A percentile compares a stretch with the other conserved stretches of the same genome.
Evolutionary conservation across 2,113 vertebrate species (phyloP).

Genomic region (Stictonetta naevosa): DNA sequence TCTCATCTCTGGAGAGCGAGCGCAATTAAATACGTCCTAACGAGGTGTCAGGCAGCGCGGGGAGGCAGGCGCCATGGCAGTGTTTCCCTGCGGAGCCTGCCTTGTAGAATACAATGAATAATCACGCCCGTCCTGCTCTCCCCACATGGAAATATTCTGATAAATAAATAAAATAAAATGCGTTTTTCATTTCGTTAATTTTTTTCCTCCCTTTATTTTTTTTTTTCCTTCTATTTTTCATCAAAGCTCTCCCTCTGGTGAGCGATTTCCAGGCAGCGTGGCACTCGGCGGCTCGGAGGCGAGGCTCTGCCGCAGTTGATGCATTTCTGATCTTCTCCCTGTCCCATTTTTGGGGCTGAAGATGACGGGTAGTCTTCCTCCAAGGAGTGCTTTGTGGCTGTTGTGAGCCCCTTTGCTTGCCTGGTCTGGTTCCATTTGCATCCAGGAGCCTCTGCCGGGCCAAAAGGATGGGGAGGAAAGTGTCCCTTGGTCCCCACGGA

Average conservation of each 20-base stretch:
- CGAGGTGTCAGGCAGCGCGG: neutral
- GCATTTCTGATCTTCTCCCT: neutral
- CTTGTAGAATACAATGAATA: neutral
- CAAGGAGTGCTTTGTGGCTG: neutral
- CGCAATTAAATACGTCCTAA: neutral
- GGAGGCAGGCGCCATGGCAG: neutral
- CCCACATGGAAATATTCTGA: neutral
- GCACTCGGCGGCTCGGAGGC: neutral
- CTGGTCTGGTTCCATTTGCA: neutral
- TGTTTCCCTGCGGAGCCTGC: neutral
- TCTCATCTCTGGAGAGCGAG: neutral
- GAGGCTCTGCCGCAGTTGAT: neutral
- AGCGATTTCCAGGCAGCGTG: conserved; percentile 12
- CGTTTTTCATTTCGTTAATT: neutral
- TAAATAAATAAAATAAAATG: conserved; percentile 56
- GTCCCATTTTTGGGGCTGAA: neutral
- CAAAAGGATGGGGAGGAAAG: neutral
- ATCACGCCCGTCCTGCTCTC: neutral
- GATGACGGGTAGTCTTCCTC: neutral
- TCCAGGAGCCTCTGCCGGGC: rapidly evolving
- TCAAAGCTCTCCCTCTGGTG: conserved; percentile 54
- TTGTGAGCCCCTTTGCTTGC: rapidly evolving
- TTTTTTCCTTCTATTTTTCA: neutral
- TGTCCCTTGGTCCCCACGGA: neutral
- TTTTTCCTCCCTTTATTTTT: neutral